phyloP scores from a whole-genome alignment of 2,888 invertebrate genomes.

The Agonopterix heracliana region DNA sequence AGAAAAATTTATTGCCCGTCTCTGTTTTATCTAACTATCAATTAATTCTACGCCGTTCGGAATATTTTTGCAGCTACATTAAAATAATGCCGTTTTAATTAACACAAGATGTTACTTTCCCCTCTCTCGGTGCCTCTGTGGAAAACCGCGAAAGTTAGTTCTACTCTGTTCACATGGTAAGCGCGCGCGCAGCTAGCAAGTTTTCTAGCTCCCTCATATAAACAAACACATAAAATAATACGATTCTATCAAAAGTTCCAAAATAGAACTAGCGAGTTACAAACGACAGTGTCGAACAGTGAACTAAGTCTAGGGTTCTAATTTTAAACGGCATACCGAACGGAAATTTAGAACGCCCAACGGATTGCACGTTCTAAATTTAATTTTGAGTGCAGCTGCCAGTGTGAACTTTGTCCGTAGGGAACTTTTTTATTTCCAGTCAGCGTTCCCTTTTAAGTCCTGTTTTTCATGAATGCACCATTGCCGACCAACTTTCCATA shows the following conservation, averaged over 20 bases:
- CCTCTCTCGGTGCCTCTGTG: constrained; percentile 47
- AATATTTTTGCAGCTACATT: constrained; percentile 36
- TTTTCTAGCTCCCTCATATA: constrained; percentile 3
- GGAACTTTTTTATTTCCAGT: constrained; percentile 28
- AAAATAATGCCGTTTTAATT: constrained; percentile 57
- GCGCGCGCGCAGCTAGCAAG: constrained; percentile 32
- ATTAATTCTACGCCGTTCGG: constrained; percentile 35
- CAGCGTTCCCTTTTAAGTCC: constrained; percentile 12
- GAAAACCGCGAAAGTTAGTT: constrained; percentile 67
- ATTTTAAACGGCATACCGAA: constrained; percentile 67
- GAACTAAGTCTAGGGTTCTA: constrained; percentile 67
- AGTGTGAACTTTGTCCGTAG: constrained; percentile 62
- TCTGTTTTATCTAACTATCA: constrained; percentile 32
- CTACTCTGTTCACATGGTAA: constrained; percentile 31
- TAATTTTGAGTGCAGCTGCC: constrained; percentile 66
- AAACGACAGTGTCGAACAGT: constrained; percentile 54
- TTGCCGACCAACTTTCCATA: constrained; percentile 11
- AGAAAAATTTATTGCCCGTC: constrained; percentile 17
- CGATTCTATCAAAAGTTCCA: constrained; percentile 1
- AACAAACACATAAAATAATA: constrained; percentile 5
- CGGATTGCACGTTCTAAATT: constrained; percentile 67
- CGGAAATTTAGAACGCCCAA: constrained; percentile 69
- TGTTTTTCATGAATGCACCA: neutral
- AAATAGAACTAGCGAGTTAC: constrained; percentile 18
- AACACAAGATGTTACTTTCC: constrained; percentile 61